Evolutionary conservation across 2,797 vertebrate genomes (phyloP).

Genomic region (Artibeus lituratus): DNA sequence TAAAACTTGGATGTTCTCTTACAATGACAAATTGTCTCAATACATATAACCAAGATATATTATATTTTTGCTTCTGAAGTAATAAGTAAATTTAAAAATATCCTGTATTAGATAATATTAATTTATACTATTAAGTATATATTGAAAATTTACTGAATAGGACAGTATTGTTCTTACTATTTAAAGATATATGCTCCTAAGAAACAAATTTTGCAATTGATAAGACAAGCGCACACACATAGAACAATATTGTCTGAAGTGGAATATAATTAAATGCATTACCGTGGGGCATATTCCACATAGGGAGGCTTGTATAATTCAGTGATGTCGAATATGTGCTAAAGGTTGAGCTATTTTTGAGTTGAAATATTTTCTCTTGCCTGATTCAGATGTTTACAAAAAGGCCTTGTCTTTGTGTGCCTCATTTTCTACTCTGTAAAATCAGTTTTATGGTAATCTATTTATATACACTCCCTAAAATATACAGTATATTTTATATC

Average conservation of each 20-base stretch:
- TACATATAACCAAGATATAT: neutral
- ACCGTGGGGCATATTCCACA: fast-evolving
- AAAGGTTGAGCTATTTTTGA: no score
- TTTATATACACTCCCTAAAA: neutral
- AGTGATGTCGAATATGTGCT: neutral
- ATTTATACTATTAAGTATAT: neutral
- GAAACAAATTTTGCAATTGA: neutral
- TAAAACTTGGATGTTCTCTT: constrained; percentile 53
- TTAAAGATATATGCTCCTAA: neutral
- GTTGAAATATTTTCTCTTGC: neutral
- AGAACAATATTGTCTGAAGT: neutral
- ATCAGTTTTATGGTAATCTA: neutral
- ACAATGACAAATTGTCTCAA: constrained; percentile 22
- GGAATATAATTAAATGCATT: neutral
- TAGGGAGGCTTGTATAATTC: neutral
- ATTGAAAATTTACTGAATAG: neutral
- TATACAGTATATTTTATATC: neutral
- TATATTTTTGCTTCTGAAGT: neutral
- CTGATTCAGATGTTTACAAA: neutral
- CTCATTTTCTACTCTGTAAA: neutral
- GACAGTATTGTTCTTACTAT: neutral
- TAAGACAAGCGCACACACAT: neutral
- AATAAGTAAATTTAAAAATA: constrained; percentile 21
- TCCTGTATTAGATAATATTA: neutral
- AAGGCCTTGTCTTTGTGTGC: neutral